These are phyloP conservation scores for Xanthia icteritia DNA, from an alignment of 2,888 invertebrate species.

Conservation along the genomic window DNA sequence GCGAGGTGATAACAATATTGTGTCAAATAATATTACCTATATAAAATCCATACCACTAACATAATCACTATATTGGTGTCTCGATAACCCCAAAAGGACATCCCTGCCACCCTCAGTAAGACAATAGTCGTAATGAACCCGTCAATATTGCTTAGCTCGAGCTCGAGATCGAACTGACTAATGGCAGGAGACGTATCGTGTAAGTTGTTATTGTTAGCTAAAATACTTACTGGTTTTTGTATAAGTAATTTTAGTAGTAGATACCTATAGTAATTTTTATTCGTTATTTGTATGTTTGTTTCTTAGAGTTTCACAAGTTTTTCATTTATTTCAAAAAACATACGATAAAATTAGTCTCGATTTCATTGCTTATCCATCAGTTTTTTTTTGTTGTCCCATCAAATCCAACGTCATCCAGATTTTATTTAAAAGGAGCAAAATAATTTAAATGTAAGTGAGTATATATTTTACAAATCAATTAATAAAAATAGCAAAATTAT, in stretches of 20 bases:
- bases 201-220: not conserved
- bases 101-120: constrained; percentile 69
- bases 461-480: too few species aligned
- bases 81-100: constrained; percentile 53
- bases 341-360: not conserved
- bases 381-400: not conserved
- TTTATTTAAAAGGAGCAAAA: not conserved
- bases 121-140: constrained; percentile 78
- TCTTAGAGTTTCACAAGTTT: not conserved
- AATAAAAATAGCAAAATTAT: too few species aligned
- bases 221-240: not conserved
- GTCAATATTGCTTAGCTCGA: constrained; percentile 83
- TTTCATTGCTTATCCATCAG: not conserved
- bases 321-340: not conserved
- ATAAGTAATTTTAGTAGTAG: not conserved
- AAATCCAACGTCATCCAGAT: not conserved
- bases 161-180: too few species aligned
- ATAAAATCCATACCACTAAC: constrained; percentile 28
- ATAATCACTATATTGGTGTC: constrained; percentile 42
- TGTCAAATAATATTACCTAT: not conserved
- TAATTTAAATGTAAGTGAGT: too few species aligned
- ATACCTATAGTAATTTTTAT: not conserved
- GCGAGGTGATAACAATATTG: not conserved
- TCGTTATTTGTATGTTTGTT: too few species aligned
- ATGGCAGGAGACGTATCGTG: constrained; percentile 64